phyloP scores from a whole-genome alignment of 1,140 invertebrate genomes.

The Rhizoglyphus robini region DNA sequence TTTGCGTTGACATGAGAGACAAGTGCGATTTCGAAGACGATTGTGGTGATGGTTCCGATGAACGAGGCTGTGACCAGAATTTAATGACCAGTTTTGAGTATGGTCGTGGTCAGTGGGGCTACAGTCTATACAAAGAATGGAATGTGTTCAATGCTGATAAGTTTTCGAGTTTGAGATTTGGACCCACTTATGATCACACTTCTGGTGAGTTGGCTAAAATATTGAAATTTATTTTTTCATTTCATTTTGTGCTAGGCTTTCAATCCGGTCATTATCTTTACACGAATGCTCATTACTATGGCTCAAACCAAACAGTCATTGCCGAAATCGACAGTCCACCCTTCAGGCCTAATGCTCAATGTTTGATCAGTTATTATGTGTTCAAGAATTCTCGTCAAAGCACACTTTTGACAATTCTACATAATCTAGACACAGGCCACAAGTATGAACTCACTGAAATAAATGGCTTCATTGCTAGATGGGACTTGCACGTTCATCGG shows the following conservation, averaged over 20 bases:
- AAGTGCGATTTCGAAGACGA: constrained; percentile 28
- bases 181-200: constrained; percentile 24
- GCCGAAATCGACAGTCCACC: constrained; percentile 5
- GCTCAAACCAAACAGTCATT: not conserved
- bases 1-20: not conserved
- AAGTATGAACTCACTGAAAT: not conserved
- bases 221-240: not conserved
- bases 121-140: not conserved
- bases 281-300: no score
- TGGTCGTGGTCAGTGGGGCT: not conserved
- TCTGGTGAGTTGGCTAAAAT: not conserved
- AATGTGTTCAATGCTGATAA: not conserved
- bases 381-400: not conserved
- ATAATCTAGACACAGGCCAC: not conserved
- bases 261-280: no score
- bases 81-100: not conserved
- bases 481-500: not conserved
- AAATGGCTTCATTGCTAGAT: not conserved
- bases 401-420: not conserved
- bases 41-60: constrained; percentile 35
- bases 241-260: no score
- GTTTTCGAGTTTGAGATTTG: constrained; percentile 15
- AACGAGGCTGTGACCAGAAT: constrained; percentile 26
- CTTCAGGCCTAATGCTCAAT: not conserved
- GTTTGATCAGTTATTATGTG: not conserved